Evolutionary conservation across 2,113 vertebrate genomes (phyloP).

Genomic region (Catagonus wagneri): DNA sequence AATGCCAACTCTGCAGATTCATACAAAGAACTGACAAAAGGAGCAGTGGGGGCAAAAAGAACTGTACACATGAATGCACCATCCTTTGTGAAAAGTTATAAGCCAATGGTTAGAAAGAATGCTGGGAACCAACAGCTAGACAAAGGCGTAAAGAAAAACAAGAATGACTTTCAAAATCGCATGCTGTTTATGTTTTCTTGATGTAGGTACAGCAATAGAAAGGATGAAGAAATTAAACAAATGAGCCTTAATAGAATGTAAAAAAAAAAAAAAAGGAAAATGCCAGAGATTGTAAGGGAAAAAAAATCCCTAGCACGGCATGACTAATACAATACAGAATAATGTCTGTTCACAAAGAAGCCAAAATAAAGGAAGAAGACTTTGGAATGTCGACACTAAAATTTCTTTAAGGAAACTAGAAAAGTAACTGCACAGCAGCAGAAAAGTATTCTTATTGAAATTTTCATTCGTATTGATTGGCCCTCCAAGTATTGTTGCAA

Average conservation of each 20-base stretch:
- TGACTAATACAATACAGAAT: not conserved
- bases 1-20: conserved; percentile 46
- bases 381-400: not conserved
- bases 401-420: not conserved
- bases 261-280: not conserved
- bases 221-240: conserved; percentile 33
- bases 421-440: not conserved
- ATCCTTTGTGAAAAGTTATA: conserved; percentile 31
- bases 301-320: not conserved
- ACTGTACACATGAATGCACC: not conserved
- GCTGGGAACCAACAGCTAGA: not conserved
- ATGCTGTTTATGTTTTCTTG: not conserved
- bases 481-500: not conserved
- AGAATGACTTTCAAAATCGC: not conserved
- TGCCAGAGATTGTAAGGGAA: not conserved
- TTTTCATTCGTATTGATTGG: conserved; percentile 24
- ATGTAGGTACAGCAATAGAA: not conserved
- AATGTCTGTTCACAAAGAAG: not conserved
- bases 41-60: not conserved
- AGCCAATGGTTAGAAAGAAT: not conserved
- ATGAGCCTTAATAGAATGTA: not conserved
- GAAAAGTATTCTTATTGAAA: conserved; percentile 37
- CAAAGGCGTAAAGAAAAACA: not conserved
- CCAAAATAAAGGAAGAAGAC: not conserved
- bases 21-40: not conserved